Conservation (phyloP, 2,888 invertebrate genomes). For the Trissolcus brochymenae region DNA sequence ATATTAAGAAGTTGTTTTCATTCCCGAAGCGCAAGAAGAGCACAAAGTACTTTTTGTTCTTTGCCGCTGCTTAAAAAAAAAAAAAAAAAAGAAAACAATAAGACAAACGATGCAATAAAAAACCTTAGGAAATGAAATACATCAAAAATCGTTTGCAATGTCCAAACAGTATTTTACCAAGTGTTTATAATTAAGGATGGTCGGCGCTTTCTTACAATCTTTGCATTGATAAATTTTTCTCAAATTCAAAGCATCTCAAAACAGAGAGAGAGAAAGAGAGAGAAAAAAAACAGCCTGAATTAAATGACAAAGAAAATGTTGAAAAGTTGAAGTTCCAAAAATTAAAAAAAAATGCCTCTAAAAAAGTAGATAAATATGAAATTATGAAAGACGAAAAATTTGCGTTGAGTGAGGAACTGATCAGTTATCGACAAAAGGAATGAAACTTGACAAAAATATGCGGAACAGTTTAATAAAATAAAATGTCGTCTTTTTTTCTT, state of each 20-base stretch:
- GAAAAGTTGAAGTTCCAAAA: constrained; percentile 21
- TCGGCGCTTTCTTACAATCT: constrained; percentile 20
- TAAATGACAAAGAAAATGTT: constrained; percentile 10
- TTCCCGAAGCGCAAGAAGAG: constrained; percentile 2
- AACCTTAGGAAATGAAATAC: constrained; percentile 20
- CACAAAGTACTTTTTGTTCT: constrained; percentile 28
- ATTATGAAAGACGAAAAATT: constrained; percentile 1
- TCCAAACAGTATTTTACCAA: constrained; percentile 35
- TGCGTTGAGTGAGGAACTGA: constrained; percentile 2
- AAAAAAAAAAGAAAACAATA: constrained; percentile 21
- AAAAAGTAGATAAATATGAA: constrained; percentile 13
- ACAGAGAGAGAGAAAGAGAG: no score
- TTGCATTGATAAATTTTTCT: constrained; percentile 27
- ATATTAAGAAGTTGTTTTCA: constrained; percentile 17
- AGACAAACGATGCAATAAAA: constrained; percentile 14
- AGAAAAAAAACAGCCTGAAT: no score
- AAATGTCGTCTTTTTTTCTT: background rate
- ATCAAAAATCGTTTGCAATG: constrained; percentile 31
- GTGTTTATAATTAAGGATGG: constrained; percentile 33
- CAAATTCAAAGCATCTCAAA: constrained; percentile 25
- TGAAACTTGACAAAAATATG: constrained; percentile 22
- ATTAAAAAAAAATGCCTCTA: background rate
- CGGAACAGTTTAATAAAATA: constrained; percentile 28
- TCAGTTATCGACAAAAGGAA: constrained; percentile 1
- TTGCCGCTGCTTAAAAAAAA: constrained; percentile 2